Percentiles rank a stretch among this genome's conserved stretches.
phyloP scores from a whole-genome alignment of 2,888 invertebrate species.

The Mactromeris polynyma region DNA sequence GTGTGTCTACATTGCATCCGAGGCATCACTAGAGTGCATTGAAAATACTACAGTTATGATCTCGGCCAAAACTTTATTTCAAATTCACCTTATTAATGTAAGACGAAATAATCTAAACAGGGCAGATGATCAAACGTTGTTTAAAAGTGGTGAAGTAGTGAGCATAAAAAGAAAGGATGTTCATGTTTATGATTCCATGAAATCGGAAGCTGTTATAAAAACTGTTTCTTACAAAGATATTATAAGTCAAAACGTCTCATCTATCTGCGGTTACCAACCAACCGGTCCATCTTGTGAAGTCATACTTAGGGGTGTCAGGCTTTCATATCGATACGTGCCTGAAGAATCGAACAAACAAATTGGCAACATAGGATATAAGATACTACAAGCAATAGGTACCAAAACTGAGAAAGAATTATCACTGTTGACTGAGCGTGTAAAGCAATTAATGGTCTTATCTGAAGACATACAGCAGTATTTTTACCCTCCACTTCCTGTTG shows the following conservation, averaged over 20 bases:
- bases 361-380: not conserved
- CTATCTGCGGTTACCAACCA: no score
- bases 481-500: not conserved
- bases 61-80: not conserved
- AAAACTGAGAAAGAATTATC: not conserved
- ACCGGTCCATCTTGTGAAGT: no score
- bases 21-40: not conserved
- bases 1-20: slow-evolving; percentile 22
- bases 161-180: no score
- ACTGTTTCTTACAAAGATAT: no score
- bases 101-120: not conserved
- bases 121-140: not conserved
- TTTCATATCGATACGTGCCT: not conserved
- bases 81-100: not conserved
- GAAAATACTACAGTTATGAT: not conserved
- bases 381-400: no score
- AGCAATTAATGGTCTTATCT: not conserved
- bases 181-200: no score
- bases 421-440: not conserved
- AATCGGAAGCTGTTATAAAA: no score
- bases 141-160: not conserved
- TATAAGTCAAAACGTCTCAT: no score
- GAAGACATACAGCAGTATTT: not conserved
- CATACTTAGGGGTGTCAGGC: not conserved
- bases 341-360: not conserved